These are phyloP conservation scores for Hyposoter dolosus DNA, from an alignment of 2,888 invertebrate species.

Conservation along the genomic window DNA sequence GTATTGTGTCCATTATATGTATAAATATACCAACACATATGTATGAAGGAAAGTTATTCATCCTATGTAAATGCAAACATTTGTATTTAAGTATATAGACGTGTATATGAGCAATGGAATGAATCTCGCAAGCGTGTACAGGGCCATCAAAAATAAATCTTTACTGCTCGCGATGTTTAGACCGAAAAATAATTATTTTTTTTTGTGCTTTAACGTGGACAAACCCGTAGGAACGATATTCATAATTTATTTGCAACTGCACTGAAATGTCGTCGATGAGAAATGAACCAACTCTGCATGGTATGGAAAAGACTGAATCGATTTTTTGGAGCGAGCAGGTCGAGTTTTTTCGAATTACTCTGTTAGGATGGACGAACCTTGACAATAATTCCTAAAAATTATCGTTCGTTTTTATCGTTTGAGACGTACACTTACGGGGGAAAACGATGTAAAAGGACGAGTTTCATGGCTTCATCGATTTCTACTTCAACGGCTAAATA, in stretches of 20 bases:
- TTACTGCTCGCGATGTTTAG: background rate
- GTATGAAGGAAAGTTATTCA: constrained; percentile 35
- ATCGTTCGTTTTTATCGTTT: background rate
- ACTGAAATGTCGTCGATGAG: background rate
- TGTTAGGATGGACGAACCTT: background rate
- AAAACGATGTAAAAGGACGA: background rate
- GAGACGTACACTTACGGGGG: background rate
- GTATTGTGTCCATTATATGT: constrained; percentile 8
- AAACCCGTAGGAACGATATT: background rate
- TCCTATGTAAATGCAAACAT: constrained; percentile 5
- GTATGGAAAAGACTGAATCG: background rate
- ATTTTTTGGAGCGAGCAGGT: background rate
- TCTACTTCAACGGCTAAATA: background rate
- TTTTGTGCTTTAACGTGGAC: background rate
- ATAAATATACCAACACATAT: background rate
- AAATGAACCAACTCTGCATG: background rate
- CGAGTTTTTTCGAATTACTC: background rate
- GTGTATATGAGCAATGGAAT: constrained; percentile 3
- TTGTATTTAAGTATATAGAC: background rate
- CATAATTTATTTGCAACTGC: background rate
- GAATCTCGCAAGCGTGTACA: background rate
- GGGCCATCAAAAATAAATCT: background rate
- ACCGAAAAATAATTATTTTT: background rate
- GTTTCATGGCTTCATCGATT: constrained; percentile 4
- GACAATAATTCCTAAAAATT: background rate